These are phyloP conservation scores for Amblyopsis rosae DNA, from an alignment of 2,113 vertebrate genomes.

Conservation along the genomic window DNA sequence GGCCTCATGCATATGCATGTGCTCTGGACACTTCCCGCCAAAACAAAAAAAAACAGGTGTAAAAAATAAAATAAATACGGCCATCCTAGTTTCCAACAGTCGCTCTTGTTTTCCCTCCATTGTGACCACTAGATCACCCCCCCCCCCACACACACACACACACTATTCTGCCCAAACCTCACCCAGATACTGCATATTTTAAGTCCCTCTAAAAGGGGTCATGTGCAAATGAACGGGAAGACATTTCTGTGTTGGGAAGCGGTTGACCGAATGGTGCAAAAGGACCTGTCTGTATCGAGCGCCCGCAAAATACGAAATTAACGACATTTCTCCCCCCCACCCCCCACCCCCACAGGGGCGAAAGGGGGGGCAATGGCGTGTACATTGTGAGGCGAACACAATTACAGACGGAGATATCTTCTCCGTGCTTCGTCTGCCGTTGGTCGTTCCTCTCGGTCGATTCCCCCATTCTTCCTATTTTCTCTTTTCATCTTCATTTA, in stretches of 20 bases:
- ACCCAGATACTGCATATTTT: conserved; percentile 18
- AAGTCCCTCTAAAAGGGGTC: conserved; percentile 37
- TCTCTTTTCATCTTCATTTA: conserved; percentile 22
- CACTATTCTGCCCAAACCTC: too few relatives aligned
- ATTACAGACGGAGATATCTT: conserved; percentile 59
- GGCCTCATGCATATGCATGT: conserved; percentile 63
- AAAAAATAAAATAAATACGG: too few relatives aligned
- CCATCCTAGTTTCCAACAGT: conserved; percentile 26
- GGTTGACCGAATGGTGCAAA: conserved; percentile 35
- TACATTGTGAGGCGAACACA: conserved; percentile 56
- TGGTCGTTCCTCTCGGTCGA: conserved; percentile 57
- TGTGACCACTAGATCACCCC: too few relatives aligned
- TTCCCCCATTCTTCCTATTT: conserved; percentile 26
- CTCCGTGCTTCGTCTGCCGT: conserved; percentile 51
- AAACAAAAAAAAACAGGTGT: conserved; percentile 31
- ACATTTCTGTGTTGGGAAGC: conserved; percentile 20
- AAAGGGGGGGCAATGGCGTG: conserved; percentile 48
- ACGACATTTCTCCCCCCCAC: too few relatives aligned
- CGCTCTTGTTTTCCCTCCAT: not conserved
- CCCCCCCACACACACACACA: too few relatives aligned
- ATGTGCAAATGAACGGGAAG: conserved; percentile 32
- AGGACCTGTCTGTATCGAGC: conserved; percentile 45
- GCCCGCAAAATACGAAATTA: conserved; percentile 29
- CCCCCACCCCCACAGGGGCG: too few relatives aligned
- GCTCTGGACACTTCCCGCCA: conserved; percentile 53